Base-by-base conservation (phyloP, 2,888 invertebrate genomes). In the Camptogramma bilineatum region DNA sequence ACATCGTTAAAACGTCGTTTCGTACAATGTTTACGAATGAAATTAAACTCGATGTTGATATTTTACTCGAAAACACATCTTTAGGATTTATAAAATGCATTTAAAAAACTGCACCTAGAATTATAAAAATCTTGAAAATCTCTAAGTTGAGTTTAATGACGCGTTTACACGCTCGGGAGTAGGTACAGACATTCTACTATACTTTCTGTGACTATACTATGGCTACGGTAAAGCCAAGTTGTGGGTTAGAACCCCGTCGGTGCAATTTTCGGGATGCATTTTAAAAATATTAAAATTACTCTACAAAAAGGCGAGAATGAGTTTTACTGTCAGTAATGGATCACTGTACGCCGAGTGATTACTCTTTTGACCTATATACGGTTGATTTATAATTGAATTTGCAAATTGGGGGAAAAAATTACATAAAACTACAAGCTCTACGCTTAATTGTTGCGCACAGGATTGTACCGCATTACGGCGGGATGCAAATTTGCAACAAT, bases 401-500 rank as follows among this genome's bases (percentile, higher is more conserved):
- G 28, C 21, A 42, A 55, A 55, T 57, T 52, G 59, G 51, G 46
- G 34, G 16, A 28, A 58, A n/a, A 59, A 48, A 60, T 50, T 56
- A 50, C 56, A 57, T 53, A 61, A 64, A 64, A 53, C 52, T 54
- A 61, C 65, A 50, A 50, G 57, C 31, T 52, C 28, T 47, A 53
- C 47, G 55, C n/a, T 59, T 59, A 53, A 57, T 65, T 61, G 65
- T 61, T 13, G 52, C 60, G 52, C 50, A 53, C 65, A 53, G 53
- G 52, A 52, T 46, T 53, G 13, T 54, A 60, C 69, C 64, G 62
- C 63, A 67, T 67, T 64, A 68, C 70, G 55, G 54, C 62, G 58
- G 53, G 44, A 64, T 57, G 52, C 65, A 62, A 71, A 71, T 68
- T 59, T 61, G 44, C 59, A 54, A 68, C 70, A 70, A 68, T 64